Percentiles rank a stretch among this genome's conserved stretches.
These are phyloP conservation scores for Achlya flavicornis DNA, from an alignment of 2,888 invertebrate genomes.

Conservation along the genomic window DNA sequence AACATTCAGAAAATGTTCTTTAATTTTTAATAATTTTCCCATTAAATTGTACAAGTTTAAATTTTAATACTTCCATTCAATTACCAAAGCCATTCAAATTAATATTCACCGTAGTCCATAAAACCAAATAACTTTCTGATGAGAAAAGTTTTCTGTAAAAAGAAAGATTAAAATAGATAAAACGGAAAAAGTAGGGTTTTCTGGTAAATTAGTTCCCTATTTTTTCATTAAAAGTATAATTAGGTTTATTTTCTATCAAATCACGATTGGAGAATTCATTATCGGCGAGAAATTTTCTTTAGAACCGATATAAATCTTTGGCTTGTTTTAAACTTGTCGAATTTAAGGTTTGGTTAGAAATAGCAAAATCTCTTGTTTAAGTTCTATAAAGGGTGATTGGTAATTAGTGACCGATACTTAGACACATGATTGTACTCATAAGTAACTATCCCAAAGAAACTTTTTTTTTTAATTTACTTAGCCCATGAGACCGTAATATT, in stretches of 20 bases:
- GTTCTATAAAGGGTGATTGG: too few species aligned
- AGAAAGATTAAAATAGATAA: conserved; percentile 23
- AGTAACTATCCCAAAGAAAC: too few species aligned
- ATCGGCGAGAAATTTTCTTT: not conserved
- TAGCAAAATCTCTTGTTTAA: not conserved
- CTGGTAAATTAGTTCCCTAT: conserved; percentile 6
- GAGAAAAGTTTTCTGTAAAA: conserved; percentile 37
- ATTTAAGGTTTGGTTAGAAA: not conserved
- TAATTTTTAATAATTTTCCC: too few species aligned
- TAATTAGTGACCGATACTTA: too few species aligned
- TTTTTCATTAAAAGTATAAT: not conserved
- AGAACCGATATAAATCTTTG: not conserved
- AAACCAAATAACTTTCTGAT: conserved; percentile 38
- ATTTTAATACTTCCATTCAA: conserved; percentile 2
- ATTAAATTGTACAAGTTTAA: not conserved
- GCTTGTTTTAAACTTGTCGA: not conserved
- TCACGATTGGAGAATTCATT: not conserved
- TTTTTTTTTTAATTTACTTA: too few species aligned
- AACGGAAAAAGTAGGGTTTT: conserved; percentile 9
- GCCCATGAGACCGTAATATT: too few species aligned
- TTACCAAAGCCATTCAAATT: conserved; percentile 8
- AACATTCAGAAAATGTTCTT: too few species aligned
- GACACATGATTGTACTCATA: too few species aligned
- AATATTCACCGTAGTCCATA: conserved; percentile 10
- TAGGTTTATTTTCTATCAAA: not conserved